Conservation (phyloP, 2,797 vertebrate genomes). For the Anableps anableps region DNA sequence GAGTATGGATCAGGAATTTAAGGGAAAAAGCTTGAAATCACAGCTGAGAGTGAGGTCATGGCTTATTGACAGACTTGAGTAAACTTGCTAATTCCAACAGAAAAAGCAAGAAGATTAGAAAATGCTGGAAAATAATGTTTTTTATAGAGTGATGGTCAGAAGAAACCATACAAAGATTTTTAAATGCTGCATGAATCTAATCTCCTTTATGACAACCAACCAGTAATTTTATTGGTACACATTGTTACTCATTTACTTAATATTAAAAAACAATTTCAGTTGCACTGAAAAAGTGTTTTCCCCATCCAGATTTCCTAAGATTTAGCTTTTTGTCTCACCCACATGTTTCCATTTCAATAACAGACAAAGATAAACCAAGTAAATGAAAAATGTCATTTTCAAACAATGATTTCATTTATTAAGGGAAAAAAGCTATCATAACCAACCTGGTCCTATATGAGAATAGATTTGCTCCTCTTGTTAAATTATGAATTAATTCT, state of each 20-base stretch:
- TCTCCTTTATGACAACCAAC: neutral
- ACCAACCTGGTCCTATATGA: neutral
- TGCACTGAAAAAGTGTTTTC: neutral
- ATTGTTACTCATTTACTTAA: neutral
- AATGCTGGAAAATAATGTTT: neutral
- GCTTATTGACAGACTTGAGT: too few species aligned
- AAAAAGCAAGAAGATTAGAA: neutral
- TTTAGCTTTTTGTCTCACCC: neutral
- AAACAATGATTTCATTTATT: neutral
- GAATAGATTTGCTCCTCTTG: too few species aligned
- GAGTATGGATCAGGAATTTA: conserved; percentile 37
- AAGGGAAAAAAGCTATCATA: neutral
- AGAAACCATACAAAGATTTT: neutral
- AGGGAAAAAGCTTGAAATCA: conserved; percentile 2
- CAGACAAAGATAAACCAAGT: too few species aligned
- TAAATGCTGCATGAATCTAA: neutral
- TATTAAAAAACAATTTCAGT: neutral
- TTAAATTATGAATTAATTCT: neutral
- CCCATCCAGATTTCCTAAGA: neutral
- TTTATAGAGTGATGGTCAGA: neutral
- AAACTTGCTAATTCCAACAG: neutral
- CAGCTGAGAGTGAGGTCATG: neutral
- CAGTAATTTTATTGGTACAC: neutral
- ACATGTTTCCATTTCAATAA: neutral
- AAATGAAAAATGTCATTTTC: neutral